A percentile compares a stretch with the other conserved stretches of the same genome.
These are phyloP conservation scores for Sarotherodon lohbergeri DNA, from an alignment of 2,113 vertebrate species.

Conservation along the genomic window DNA sequence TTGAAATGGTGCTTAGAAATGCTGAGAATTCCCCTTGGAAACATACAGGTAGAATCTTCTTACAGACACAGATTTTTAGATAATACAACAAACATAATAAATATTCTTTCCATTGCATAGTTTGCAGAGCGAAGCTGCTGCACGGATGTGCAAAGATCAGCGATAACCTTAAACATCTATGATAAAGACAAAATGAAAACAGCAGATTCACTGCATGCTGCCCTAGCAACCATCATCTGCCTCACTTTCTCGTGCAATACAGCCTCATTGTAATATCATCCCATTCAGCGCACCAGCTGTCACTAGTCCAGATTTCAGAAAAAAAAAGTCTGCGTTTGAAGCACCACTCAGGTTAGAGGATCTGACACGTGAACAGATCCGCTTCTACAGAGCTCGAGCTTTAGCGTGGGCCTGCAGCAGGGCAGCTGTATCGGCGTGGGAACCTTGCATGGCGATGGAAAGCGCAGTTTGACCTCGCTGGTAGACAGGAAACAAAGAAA, in stretches of 20 bases:
- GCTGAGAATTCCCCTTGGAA: background rate
- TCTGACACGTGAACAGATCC: background rate
- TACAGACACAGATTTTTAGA: background rate
- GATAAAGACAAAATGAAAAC: background rate
- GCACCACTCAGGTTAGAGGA: background rate
- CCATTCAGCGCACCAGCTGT: background rate
- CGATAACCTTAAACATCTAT: background rate
- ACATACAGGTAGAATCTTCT: background rate
- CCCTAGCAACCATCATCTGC: background rate
- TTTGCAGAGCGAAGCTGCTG: slow-evolving; percentile 18
- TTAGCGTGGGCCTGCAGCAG: slow-evolving; percentile 79
- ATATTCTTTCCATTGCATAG: slow-evolving; percentile 33
- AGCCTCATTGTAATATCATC: background rate
- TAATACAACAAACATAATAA: slow-evolving; percentile 22
- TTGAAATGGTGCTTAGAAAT: background rate
- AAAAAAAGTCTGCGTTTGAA: background rate
- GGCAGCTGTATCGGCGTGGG: slow-evolving; percentile 77
- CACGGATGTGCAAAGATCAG: slow-evolving; percentile 11
- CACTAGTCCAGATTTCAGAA: background rate
- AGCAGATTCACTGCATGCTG: background rate
- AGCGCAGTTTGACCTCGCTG: slow-evolving; percentile 86
- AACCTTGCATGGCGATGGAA: slow-evolving; percentile 75
- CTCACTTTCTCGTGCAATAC: background rate
- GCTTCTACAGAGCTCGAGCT: slow-evolving; percentile 33
- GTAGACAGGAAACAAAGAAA: background rate